These are phyloP conservation scores for Drosophila picticornis DNA, from an alignment of 2,888 invertebrate species.

Conservation along the genomic window DNA sequence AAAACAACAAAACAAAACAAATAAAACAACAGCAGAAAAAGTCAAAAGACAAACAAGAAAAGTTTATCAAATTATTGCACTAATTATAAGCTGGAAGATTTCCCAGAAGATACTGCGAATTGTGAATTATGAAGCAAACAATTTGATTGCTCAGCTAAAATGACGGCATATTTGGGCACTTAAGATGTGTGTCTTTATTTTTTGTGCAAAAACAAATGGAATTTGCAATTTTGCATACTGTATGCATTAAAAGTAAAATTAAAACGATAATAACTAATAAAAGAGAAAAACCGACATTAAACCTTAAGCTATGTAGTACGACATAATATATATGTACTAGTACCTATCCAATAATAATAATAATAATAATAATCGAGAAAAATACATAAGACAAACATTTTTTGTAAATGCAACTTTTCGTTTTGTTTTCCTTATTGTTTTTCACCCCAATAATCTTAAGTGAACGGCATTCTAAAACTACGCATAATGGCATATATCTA, in stretches of 20 bases:
- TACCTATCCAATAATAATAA: slow-evolving; percentile 49
- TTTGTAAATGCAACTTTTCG: slow-evolving; percentile 55
- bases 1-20: slow-evolving; percentile 17
- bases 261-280: slow-evolving; percentile 49
- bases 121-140: slow-evolving; percentile 50
- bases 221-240: slow-evolving; percentile 65
- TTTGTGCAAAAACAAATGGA: slow-evolving; percentile 44
- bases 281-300: slow-evolving; percentile 32
- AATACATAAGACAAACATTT: slow-evolving; percentile 59
- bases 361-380: slow-evolving; percentile 37
- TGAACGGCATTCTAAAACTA: slow-evolving; percentile 30
- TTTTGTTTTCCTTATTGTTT: slow-evolving; percentile 46
- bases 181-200: slow-evolving; percentile 58
- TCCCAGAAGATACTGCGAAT: slow-evolving; percentile 44
- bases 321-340: slow-evolving; percentile 57
- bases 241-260: slow-evolving; percentile 64
- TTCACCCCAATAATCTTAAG: slow-evolving; percentile 30
- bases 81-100: slow-evolving; percentile 53
- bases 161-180: slow-evolving; percentile 25
- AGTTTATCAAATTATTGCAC: slow-evolving; percentile 67
- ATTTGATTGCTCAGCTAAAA: slow-evolving; percentile 42
- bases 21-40: slow-evolving; percentile 25
- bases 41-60: slow-evolving; percentile 32
- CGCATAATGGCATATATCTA: slow-evolving; percentile 24
- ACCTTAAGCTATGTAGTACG: slow-evolving; percentile 58